Evolutionary conservation across 2,888 invertebrate species (phyloP), one percentile per base, ranked within the genome.

Genomic region (Drosophila pseudotakahashii): DNA sequence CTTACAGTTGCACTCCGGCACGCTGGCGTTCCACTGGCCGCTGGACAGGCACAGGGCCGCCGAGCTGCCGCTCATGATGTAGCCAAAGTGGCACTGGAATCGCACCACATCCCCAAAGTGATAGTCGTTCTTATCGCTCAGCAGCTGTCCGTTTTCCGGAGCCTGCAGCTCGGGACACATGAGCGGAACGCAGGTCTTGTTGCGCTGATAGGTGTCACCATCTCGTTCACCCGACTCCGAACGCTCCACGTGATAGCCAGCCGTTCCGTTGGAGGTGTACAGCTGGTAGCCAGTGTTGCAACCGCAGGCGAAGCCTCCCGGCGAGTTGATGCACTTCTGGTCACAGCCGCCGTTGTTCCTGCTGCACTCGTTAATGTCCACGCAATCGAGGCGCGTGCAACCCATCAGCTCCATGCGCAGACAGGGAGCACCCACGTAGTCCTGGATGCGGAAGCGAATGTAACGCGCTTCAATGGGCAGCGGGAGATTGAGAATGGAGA

Each of bases 71-170:
- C 96, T 95, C 94, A 98, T 96, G 0, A 98, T 96, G 90, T 97
- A 98, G 16, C 99, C 99, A 91, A 98, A 98, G 88, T 98, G 95
- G 90, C 99, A 99, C 89, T 97, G 97, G 94, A 98, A 98, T 76
- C 95, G 95, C 0, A 98, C 95, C 44, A 96, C 93, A 91, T 98
- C 98, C 0, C 97, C 97, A 89, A 97, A 98, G 90, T 98, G 97
- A 90, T 96, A 97, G 87, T 95, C 94, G 60, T 94, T 94, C 88
- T 96, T 96, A 0, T 97, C 97, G 0, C 97, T 95, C 9, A 98
- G 91, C 32, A 98, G 93, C 80, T 96, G 94, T 62, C 98, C 98
- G 91, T 98, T 97, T 91, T 97, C 97, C 0, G 98, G 98, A 3
- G 95, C 93, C 34, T 93, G 91, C 42, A 98, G 90, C 2, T 93